Base-by-base conservation (phyloP, 2,797 vertebrate species). In the Telmatherina bonti region DNA sequence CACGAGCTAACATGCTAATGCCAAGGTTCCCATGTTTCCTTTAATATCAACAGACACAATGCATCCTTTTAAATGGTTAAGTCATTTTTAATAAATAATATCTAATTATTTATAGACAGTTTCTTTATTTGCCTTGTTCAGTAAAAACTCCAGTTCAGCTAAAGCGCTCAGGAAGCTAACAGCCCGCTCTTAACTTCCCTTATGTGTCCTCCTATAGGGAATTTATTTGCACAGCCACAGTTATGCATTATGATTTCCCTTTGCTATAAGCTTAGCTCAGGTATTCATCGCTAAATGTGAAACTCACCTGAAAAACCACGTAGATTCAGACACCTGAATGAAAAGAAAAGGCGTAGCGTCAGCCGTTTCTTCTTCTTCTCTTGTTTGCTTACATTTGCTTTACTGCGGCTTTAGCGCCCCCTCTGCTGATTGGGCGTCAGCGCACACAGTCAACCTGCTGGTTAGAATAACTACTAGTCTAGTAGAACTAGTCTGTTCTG, bases 291-390 rank as follows among this genome's bases (percentile, higher is more conserved):
- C 27, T 27, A 35, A n/a, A 18, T 0, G 3, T 10, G 4, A 9
- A 49, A 74, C 82, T 76, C 62, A 91, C 91, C 89, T 35, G 5
- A 38, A 29, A 51, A 45, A 29, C n/a, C 49, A 66, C 0, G 73
- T 26, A 70, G 81, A 85, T 79, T 78, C 70, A 56, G 4, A 41
- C 2, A 29, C 53, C 24, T 92, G 85, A 91, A 91, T 91, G 88
- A 81, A 81, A 33, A 74, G 75, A 54, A 82, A 91, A 88, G 90
- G 86, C 88, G 82, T 64, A 56, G 55, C 22, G 15, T 12, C 35
- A 7, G 1, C 20, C 22, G 22, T 2, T 7, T 3, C 24, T 27
- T 18, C 16, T 55, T 43, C 4, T 31, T n/a, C 18, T 18, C 5
- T 16, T 22, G 6, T 30, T 26, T n/a, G 5, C 2, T 7, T 35